These are phyloP conservation scores for Drosophila carrolli DNA, from an alignment of 1,140 invertebrate genomes.

Conservation along the genomic window DNA sequence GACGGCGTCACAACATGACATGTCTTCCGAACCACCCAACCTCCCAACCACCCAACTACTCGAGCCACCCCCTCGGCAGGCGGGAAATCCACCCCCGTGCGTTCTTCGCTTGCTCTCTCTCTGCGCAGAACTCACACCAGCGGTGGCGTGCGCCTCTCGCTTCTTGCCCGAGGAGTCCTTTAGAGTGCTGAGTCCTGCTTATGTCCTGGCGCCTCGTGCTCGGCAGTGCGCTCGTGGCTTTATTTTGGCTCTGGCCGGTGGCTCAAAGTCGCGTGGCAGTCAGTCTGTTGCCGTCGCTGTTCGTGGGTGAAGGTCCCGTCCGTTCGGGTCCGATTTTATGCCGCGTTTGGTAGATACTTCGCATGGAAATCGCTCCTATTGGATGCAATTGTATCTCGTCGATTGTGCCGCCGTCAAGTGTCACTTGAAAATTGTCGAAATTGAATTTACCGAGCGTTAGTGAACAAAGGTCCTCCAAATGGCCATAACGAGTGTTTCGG, in stretches of 20 bases:
- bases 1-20: conserved; percentile 56
- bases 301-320: conserved; percentile 72
- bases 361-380: conserved; percentile 17
- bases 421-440: conserved; percentile 70
- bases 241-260: conserved; percentile 59
- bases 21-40: conserved; percentile 27
- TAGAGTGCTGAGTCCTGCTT: conserved; percentile 4
- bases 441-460: conserved; percentile 41
- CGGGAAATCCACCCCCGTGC: conserved; percentile 20
- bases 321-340: conserved; percentile 18
- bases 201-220: conserved; percentile 48
- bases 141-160: conserved; percentile 44
- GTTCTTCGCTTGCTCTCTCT: conserved; percentile 23
- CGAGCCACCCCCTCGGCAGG: conserved; percentile 35
- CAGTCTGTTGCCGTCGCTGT: conserved; percentile 64
- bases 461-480: conserved; percentile 56
- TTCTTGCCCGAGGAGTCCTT: conserved; percentile 24
- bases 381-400: conserved; percentile 43
- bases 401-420: conserved; percentile 51
- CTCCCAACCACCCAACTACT: conserved; percentile 23
- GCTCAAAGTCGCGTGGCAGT: conserved; percentile 66
- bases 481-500: conserved; percentile 49
- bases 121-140: conserved; percentile 53
- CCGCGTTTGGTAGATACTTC: conserved; percentile 9
- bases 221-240: conserved; percentile 60